Evolutionary conservation across 2,797 vertebrate genomes (phyloP).

Genomic region (Carapus acus): DNA sequence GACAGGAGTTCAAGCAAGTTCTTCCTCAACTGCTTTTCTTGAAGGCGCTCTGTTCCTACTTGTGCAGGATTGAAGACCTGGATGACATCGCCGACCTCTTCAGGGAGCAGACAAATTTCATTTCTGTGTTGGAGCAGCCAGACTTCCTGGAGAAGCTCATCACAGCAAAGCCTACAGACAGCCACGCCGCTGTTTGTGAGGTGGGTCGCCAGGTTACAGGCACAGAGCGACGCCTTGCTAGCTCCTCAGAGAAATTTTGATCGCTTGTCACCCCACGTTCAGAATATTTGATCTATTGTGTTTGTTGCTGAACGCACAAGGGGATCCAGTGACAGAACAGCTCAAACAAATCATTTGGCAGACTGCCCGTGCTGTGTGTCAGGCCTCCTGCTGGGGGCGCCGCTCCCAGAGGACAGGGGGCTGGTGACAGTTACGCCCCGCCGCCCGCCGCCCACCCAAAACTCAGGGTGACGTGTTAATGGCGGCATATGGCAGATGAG

Average conservation of each 20-base stretch:
- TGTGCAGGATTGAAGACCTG: slow-evolving; percentile 81
- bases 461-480: slow-evolving; percentile 72
- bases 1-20: no score
- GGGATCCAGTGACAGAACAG: no score
- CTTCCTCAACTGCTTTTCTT: no score
- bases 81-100: slow-evolving; percentile 78
- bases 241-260: no score
- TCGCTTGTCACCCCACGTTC: no score
- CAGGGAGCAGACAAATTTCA: slow-evolving; percentile 55
- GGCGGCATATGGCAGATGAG: slow-evolving; percentile 89
- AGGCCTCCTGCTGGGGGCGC: slow-evolving; percentile 34
- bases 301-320: no score
- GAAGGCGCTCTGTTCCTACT: not conserved
- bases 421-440: slow-evolving; percentile 38
- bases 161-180: slow-evolving; percentile 69
- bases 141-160: slow-evolving; percentile 78
- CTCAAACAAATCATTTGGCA: no score
- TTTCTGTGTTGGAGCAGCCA: slow-evolving; percentile 59
- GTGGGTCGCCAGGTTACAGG: no score
- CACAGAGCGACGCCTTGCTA: no score
- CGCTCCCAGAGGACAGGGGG: slow-evolving; percentile 38
- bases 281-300: no score
- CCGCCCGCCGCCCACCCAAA: slow-evolving; percentile 41
- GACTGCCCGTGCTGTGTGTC: slow-evolving; percentile 37
- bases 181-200: slow-evolving; percentile 79